Evolutionary conservation across 2,888 invertebrate genomes (phyloP), one percentile per base, ranked within the genome.

Genomic region (Oscheius sp.): DNA sequence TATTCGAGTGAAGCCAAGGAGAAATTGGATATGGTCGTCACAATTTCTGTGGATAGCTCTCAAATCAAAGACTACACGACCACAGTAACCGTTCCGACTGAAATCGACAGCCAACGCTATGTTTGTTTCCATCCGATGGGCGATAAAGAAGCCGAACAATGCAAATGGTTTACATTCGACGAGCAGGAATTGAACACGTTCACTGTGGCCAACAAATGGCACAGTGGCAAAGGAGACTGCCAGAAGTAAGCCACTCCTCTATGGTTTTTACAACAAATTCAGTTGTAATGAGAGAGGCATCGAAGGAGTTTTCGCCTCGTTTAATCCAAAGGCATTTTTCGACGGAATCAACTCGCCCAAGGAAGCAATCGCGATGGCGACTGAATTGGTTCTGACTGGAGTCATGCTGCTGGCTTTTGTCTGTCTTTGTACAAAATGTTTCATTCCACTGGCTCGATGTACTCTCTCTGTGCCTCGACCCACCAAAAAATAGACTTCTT

Each of bases 111-210:
- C 1, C 42, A 67, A 1, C 65, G 81, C 39, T 75, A 74, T 25
- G 75, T 86, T n/a, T 84, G 84, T 52, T 71, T 86, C 61, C 73
- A 84, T 65, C 84, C 84, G 25, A 70, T 76, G 33, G 81, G 83
- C 15, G 75, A 78, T 42, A 39, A 58, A 6, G 65, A 75, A 2
- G 69, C 64, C 6, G 69, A 79, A 50, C 70, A 70, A 15, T 86
- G 84, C 65, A 73, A 79, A 34, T 72, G 75, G 75, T 64, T 63
- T 5, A 50, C 29, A 20, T 69, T 29, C 29, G 64, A 69, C 17
- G 50, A 34, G 5, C 34, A 63, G 31, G 23, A 39, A 42, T 17
- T 69, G 53, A 23, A 64, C 5, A 20, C 34, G 20, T 69, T 33
- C 33, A 15, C 20, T 5, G 63, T 61, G 15, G 58, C 68, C 27